Percentiles rank a stretch among this genome's conserved stretches.
Conservation (phyloP, 2,888 invertebrate species). For the Bimastos eiseni region DNA sequence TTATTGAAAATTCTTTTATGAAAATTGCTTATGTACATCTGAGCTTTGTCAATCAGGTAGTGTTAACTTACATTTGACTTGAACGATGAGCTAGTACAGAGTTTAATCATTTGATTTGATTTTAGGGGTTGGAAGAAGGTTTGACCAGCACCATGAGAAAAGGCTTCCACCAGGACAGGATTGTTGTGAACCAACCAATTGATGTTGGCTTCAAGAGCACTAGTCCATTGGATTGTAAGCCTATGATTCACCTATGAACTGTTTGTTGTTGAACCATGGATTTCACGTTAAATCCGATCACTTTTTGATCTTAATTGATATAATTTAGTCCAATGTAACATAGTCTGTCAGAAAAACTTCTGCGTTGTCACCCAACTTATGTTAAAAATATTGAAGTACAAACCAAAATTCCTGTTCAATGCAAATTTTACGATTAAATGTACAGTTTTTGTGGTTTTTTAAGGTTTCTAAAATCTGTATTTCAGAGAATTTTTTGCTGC, state of each 20-base stretch:
- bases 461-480: not conserved
- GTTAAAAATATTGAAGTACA: not conserved
- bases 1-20: too few relatives aligned
- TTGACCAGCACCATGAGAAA: slow-evolving; percentile 80
- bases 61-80: not conserved
- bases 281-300: not conserved
- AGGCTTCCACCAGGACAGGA: slow-evolving; percentile 68
- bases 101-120: slow-evolving; percentile 21
- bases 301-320: not conserved
- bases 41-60: not conserved
- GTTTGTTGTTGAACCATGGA: not conserved
- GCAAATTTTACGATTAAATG: not conserved
- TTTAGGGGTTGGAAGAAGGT: slow-evolving; percentile 78
- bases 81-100: not conserved
- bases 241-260: slow-evolving; percentile 25
- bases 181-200: slow-evolving; percentile 87
- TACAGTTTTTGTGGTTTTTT: not conserved
- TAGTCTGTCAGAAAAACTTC: not conserved
- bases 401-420: not conserved
- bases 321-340: not conserved
- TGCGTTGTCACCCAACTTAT: not conserved
- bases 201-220: slow-evolving; percentile 89
- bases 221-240: slow-evolving; percentile 92
- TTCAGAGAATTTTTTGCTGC: too few relatives aligned
- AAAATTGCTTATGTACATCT: too few relatives aligned